These are phyloP conservation scores for Hydrolagus colliei DNA, from an alignment of 2,797 vertebrate genomes.

Conservation along the genomic window DNA sequence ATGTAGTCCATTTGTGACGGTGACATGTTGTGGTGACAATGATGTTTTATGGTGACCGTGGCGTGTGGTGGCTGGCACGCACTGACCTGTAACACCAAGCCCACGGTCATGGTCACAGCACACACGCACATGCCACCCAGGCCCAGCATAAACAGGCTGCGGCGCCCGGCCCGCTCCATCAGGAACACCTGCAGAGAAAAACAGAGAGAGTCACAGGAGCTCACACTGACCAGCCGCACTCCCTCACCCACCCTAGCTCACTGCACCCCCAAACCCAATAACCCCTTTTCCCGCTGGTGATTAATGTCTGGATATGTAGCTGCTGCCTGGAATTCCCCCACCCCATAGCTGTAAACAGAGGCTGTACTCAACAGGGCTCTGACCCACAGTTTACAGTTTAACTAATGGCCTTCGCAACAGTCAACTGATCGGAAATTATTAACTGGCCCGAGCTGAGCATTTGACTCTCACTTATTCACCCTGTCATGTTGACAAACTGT, in stretches of 20 bases:
- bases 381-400: background rate
- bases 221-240: background rate
- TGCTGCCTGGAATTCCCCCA: background rate
- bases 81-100: slow-evolving; percentile 75
- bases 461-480: too few species aligned
- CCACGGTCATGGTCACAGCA: slow-evolving; percentile 78
- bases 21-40: background rate
- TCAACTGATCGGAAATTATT: background rate
- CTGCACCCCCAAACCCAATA: background rate
- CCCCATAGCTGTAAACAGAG: background rate
- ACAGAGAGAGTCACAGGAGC: background rate
- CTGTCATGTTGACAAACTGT: too few species aligned
- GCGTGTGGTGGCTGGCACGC: background rate
- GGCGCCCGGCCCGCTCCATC: slow-evolving; percentile 80
- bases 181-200: slow-evolving; percentile 65
- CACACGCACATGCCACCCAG: slow-evolving; percentile 80
- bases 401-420: background rate
- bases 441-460: background rate
- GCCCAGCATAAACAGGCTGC: slow-evolving; percentile 73
- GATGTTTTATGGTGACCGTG: background rate
- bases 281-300: background rate
- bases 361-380: background rate
- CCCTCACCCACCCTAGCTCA: background rate
- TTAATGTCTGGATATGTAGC: background rate
- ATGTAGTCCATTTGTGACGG: too few species aligned